These are phyloP conservation scores for Petrophora chlorosata DNA, from an alignment of 2,888 invertebrate species.

Conservation along the genomic window DNA sequence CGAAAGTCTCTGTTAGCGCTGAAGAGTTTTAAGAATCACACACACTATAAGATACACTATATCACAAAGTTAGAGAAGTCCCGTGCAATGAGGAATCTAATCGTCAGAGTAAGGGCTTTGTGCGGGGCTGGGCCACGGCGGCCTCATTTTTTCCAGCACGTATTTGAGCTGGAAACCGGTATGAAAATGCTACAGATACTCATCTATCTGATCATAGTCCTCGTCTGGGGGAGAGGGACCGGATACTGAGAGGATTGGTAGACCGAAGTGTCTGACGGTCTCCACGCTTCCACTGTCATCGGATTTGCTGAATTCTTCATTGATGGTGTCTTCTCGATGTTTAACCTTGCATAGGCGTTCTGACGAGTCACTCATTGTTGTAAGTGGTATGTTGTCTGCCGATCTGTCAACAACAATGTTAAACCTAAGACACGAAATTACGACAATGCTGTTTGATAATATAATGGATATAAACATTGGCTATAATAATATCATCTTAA, in stretches of 20 bases:
- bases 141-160: slow-evolving; percentile 77
- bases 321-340: slow-evolving; percentile 74
- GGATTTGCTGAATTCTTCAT: slow-evolving; percentile 74
- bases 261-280: slow-evolving; percentile 86
- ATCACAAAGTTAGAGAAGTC: slow-evolving; percentile 52
- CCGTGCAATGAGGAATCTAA: slow-evolving; percentile 50
- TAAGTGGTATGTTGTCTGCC: slow-evolving; percentile 77
- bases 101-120: slow-evolving; percentile 68
- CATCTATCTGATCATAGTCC: slow-evolving; percentile 85
- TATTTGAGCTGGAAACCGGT: slow-evolving; percentile 80
- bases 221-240: slow-evolving; percentile 92
- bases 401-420: slow-evolving; percentile 54
- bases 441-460: not conserved
- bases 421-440: not conserved
- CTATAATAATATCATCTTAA: no score
- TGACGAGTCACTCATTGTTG: slow-evolving; percentile 76
- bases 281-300: slow-evolving; percentile 77
- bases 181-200: slow-evolving; percentile 85
- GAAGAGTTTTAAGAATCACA: slow-evolving; percentile 49
- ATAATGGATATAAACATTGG: not conserved
- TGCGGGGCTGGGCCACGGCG: slow-evolving; percentile 72
- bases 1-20: slow-evolving; percentile 45
- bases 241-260: slow-evolving; percentile 90
- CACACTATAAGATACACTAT: slow-evolving; percentile 45
- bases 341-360: slow-evolving; percentile 78